A percentile compares a stretch with the other conserved stretches of the same genome.
Conservation (phyloP, 64 coral and sea anemone species). For the Porites australiensis region DNA sequence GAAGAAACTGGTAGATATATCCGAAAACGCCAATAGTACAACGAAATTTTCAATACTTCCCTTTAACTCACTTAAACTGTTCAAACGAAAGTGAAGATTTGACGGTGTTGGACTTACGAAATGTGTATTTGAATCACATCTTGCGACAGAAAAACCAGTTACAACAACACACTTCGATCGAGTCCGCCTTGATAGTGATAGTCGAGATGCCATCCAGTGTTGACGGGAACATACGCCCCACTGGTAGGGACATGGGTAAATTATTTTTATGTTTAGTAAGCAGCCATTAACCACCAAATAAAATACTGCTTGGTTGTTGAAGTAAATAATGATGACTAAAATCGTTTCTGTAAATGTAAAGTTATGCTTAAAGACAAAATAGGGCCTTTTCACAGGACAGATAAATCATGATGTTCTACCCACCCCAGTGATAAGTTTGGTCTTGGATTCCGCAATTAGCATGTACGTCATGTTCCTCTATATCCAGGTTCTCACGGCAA, state of each 20-base stretch:
- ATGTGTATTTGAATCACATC: constrained; percentile 34
- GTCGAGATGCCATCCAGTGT: neutral
- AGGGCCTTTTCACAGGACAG: neutral
- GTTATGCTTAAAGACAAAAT: neutral
- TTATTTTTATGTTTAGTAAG: neutral
- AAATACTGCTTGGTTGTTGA: too few species aligned
- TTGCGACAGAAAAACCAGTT: constrained; percentile 23
- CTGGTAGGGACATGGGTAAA: neutral
- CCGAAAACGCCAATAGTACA: neutral
- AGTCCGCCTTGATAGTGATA: constrained; percentile 18
- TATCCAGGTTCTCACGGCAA: neutral
- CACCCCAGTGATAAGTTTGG: neutral
- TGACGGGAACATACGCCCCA: neutral
- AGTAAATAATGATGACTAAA: too few species aligned
- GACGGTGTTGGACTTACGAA: neutral
- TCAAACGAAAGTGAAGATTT: neutral
- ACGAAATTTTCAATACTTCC: neutral
- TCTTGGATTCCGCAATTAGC: neutral
- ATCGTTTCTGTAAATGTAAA: too few species aligned
- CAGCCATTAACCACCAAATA: neutral
- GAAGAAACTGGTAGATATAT: neutral
- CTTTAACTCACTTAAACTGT: neutral
- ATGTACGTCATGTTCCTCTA: neutral
- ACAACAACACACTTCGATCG: neutral
- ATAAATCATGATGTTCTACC: neutral